Evolutionary conservation across 2,888 invertebrate genomes (phyloP).

Genomic region (Eristalinus sepulchralis): DNA sequence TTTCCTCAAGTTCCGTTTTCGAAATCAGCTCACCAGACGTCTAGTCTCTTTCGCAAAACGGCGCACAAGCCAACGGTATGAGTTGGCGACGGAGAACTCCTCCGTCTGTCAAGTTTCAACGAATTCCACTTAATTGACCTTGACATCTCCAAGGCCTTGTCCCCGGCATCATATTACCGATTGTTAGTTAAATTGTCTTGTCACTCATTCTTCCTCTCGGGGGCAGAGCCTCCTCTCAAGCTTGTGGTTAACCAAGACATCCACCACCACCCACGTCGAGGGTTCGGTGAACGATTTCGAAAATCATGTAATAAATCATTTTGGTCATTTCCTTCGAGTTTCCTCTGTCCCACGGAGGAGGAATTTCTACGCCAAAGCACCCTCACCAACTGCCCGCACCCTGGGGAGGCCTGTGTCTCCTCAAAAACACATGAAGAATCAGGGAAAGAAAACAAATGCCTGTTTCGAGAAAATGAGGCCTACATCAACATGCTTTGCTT

Average conservation of each 20-base stretch:
- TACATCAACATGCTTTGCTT: neutral
- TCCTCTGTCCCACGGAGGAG: neutral
- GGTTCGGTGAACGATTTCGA: neutral
- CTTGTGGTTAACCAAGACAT: neutral
- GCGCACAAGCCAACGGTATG: too few species aligned
- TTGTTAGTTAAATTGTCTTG: neutral
- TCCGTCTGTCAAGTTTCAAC: neutral
- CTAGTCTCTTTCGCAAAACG: too few species aligned
- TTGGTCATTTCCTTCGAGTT: neutral
- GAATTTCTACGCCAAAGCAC: neutral
- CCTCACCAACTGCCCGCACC: neutral
- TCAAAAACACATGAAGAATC: neutral
- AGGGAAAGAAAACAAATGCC: neutral
- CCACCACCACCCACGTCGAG: neutral
- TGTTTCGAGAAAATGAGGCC: neutral
- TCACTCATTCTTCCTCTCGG: neutral
- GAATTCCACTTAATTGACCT: neutral
- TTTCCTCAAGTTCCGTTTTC: too few species aligned
- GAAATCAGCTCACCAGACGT: too few species aligned
- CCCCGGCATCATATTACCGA: neutral
- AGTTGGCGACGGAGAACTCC: neutral
- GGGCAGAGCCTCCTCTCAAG: neutral
- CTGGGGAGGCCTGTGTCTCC: neutral
- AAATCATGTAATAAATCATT: neutral
- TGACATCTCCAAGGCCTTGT: neutral